Conservation (phyloP, 2,888 invertebrate species). For the Aelia acuminata region DNA sequence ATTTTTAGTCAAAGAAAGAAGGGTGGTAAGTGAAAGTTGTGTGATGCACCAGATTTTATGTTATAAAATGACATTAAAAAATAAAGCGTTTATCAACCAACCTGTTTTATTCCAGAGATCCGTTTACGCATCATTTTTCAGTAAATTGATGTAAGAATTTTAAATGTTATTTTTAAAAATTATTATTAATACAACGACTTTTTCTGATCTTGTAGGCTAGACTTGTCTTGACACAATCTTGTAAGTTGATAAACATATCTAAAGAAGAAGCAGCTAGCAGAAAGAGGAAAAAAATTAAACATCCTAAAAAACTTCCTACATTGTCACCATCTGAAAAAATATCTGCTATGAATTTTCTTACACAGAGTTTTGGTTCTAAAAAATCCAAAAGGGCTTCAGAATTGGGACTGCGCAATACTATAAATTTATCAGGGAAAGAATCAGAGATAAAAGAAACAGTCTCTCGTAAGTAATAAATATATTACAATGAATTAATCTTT, state of each 20-base stretch:
- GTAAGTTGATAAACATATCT: neutral
- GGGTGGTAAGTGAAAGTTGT: no score
- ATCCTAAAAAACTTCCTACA: neutral
- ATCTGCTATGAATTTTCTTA: constrained; percentile 26
- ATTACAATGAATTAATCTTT: neutral
- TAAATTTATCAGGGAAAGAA: neutral
- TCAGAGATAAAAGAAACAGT: constrained; percentile 55
- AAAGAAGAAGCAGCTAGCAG: constrained; percentile 17
- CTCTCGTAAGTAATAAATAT: neutral
- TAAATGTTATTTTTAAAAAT: neutral
- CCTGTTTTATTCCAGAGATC: no score
- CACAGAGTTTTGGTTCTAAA: constrained; percentile 54
- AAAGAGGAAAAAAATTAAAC: constrained; percentile 1
- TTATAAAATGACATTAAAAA: no score
- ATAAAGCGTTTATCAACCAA: no score
- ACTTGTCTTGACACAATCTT: neutral
- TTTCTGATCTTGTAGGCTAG: constrained; percentile 33
- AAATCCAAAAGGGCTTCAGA: constrained; percentile 54
- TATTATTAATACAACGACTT: neutral
- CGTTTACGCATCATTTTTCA: no score
- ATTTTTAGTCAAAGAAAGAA: no score
- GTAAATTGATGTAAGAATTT: no score
- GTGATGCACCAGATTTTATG: no score
- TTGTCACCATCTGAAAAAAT: neutral
- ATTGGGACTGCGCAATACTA: neutral